Conservation (phyloP, 1,140 invertebrate genomes). For the Drosophila nikananu region DNA sequence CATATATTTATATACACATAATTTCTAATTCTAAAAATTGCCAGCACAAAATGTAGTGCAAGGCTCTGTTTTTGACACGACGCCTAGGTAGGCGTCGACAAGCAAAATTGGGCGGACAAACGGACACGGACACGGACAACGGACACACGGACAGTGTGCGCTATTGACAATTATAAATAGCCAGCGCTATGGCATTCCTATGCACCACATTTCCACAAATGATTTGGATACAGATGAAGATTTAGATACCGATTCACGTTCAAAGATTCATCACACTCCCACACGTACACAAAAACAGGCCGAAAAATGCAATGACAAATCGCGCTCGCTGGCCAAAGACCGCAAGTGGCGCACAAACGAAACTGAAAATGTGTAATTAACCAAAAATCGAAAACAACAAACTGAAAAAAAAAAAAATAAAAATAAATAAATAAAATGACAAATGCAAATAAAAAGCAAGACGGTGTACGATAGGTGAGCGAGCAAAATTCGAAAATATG, state of each 20-base stretch:
- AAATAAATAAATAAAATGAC: constrained; percentile 10
- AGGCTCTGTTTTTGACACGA: constrained; percentile 78
- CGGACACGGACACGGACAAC: constrained; percentile 1
- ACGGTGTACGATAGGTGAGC: background rate
- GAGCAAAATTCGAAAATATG: constrained; percentile 32
- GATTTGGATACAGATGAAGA: constrained; percentile 30
- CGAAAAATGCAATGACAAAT: constrained; percentile 50
- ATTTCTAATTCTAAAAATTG: constrained; percentile 77
- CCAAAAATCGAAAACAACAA: constrained; percentile 35
- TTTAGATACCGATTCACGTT: constrained; percentile 5
- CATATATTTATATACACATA: constrained; percentile 55
- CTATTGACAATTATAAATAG: constrained; percentile 78
- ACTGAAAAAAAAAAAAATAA: constrained; percentile 26
- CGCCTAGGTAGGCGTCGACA: constrained; percentile 41
- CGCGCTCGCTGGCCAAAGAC: constrained; percentile 26
- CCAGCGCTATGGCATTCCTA: constrained; percentile 46
- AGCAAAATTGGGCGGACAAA: constrained; percentile 4
- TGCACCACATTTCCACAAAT: constrained; percentile 51
- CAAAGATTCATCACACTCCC: constrained; percentile 20
- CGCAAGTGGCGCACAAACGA: constrained; percentile 32
- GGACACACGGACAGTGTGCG: constrained; percentile 8
- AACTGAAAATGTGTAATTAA: constrained; percentile 48
- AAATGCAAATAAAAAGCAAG: constrained; percentile 10
- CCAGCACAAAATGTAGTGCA: constrained; percentile 67
- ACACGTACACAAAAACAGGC: constrained; percentile 5